Conservation (phyloP, 2,888 invertebrate species). For the Pachydiplax longipennis region DNA sequence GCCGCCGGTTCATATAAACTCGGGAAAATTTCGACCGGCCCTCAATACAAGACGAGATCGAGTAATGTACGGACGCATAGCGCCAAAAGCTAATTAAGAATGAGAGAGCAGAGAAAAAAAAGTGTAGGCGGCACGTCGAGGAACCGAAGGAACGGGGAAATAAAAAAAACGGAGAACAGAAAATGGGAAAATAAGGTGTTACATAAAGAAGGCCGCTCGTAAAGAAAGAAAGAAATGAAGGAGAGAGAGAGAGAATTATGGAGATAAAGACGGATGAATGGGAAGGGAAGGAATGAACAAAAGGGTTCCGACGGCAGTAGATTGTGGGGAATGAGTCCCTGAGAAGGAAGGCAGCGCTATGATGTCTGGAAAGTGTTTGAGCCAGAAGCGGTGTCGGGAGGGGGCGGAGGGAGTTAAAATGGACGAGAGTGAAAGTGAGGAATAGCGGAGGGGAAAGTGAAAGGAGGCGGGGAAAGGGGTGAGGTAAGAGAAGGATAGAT, state of each 20-base stretch:
- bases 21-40: neutral
- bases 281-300: neutral
- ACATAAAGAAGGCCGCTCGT: neutral
- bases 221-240: neutral
- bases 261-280: neutral
- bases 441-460: neutral
- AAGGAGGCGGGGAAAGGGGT: neutral
- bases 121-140: neutral
- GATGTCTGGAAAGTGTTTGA: slow-evolving; percentile 1
- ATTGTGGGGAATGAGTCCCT: neutral
- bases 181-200: neutral
- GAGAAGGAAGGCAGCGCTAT: neutral
- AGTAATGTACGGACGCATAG: neutral
- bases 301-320: neutral
- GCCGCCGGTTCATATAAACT: neutral
- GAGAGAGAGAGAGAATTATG: neutral
- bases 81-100: neutral
- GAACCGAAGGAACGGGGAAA: neutral
- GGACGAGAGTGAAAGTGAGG: neutral
- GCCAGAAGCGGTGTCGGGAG: neutral
- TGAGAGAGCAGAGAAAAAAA: neutral
- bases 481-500: slow-evolving; percentile 3
- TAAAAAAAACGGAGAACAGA: neutral
- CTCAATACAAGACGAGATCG: neutral
- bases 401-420: neutral